Conservation (phyloP, 2,113 vertebrate species). For the Thalassoma bifasciatum region DNA sequence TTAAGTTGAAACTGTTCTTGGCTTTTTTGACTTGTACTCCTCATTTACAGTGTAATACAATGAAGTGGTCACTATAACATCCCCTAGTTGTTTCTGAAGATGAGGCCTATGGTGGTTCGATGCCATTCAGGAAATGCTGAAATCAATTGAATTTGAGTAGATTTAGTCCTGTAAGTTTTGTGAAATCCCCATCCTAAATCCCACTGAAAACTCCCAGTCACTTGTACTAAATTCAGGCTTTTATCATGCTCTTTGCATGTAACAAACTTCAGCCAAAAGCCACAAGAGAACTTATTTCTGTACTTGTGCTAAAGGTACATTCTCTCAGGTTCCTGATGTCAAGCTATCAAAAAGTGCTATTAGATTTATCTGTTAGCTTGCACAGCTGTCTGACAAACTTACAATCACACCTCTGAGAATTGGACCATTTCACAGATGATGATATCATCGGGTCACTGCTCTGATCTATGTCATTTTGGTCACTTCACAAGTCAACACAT, state of each 20-base stretch:
- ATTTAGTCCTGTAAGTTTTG: background rate
- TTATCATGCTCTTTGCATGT: background rate
- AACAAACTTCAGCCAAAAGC: background rate
- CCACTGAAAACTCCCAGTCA: no score
- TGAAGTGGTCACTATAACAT: no score
- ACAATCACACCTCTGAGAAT: background rate
- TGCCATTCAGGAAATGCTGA: no score
- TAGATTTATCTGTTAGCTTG: background rate
- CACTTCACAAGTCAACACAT: constrained; percentile 10
- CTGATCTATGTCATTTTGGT: constrained; percentile 16
- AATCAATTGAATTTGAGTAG: no score
- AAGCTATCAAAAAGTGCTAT: background rate
- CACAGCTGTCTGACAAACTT: background rate
- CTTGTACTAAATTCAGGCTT: background rate
- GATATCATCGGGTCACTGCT: background rate
- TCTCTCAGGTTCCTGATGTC: background rate
- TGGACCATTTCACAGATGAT: background rate
- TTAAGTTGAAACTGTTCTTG: background rate
- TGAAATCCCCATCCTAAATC: no score
- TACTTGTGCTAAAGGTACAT: background rate
- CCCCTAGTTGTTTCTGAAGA: no score
- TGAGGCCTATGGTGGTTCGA: no score
- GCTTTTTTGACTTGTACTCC: background rate
- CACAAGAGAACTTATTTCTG: background rate
- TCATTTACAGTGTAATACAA: no score